phyloP scores from a whole-genome alignment of 2,113 vertebrate species.

The Vimba vimba region DNA sequence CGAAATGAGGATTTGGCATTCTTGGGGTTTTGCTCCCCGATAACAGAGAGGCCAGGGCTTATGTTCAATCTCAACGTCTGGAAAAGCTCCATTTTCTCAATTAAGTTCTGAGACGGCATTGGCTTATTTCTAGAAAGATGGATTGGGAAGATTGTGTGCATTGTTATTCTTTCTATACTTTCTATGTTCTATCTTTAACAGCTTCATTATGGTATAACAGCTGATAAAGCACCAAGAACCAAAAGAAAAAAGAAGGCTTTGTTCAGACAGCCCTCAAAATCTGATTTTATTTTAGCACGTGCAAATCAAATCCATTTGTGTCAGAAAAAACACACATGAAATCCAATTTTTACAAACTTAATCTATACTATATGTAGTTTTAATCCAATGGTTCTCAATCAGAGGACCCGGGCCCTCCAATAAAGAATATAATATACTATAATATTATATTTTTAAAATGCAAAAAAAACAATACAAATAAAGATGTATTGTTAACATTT shows the following conservation, averaged over 20 bases:
- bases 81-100: constrained; percentile 13
- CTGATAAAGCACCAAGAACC: constrained; percentile 24
- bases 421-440: not conserved
- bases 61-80: constrained; percentile 16
- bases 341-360: not conserved
- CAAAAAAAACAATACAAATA: too few species aligned
- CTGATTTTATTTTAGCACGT: not conserved
- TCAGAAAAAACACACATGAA: not conserved
- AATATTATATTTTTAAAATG: too few species aligned
- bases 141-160: constrained; percentile 13
- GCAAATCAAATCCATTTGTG: constrained; percentile 2
- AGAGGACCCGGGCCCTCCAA: not conserved
- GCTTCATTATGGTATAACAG: not conserved
- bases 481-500: too few species aligned
- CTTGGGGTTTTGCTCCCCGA: constrained; percentile 10
- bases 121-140: constrained; percentile 34
- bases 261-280: not conserved
- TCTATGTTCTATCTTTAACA: constrained; percentile 17
- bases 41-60: not conserved
- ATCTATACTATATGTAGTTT: not conserved
- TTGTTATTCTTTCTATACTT: constrained; percentile 33
- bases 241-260: not conserved
- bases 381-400: not conserved
- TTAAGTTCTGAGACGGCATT: constrained; percentile 9
- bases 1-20: constrained; percentile 20